Conservation (phyloP, 2,113 vertebrate species). For the Nanorana parkeri region DNA sequence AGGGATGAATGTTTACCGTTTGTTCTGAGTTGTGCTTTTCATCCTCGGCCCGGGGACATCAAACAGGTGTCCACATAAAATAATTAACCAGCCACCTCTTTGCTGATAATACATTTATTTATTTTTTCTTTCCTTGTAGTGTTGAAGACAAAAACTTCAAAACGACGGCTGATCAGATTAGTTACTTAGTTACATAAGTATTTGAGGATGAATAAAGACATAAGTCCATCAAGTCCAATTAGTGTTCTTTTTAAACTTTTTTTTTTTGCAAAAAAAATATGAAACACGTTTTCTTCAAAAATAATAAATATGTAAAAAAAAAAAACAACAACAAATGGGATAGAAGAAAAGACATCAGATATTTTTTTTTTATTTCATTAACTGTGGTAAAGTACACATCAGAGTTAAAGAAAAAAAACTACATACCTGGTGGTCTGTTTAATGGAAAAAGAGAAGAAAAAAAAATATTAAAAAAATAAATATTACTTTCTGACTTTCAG, state of each 20-base stretch:
- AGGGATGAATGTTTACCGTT: not conserved
- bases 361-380: too few species aligned
- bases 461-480: conserved; percentile 93
- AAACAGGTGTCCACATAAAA: conserved; percentile 46
- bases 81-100: not conserved
- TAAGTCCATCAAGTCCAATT: too few species aligned
- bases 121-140: not conserved
- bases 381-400: conserved; percentile 80
- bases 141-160: conserved; percentile 24
- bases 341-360: conserved; percentile 72
- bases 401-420: conserved; percentile 58
- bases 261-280: conserved; percentile 77
- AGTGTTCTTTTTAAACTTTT: too few species aligned
- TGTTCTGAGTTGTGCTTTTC: conserved; percentile 12
- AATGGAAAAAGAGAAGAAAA: conserved; percentile 68
- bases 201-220: too few species aligned
- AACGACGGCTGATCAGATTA: conserved; percentile 67
- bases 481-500: conserved; percentile 88
- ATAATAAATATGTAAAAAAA: conserved; percentile 12
- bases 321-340: conserved; percentile 51
- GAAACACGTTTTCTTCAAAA: conserved; percentile 77
- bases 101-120: conserved; percentile 25
- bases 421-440: conserved; percentile 88
- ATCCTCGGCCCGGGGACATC: not conserved
- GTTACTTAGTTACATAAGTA: too few species aligned